Percentiles rank a stretch among this genome's conserved stretches.
These are phyloP conservation scores for Alcedo atthis DNA, from an alignment of 2,797 vertebrate species.

Conservation along the genomic window DNA sequence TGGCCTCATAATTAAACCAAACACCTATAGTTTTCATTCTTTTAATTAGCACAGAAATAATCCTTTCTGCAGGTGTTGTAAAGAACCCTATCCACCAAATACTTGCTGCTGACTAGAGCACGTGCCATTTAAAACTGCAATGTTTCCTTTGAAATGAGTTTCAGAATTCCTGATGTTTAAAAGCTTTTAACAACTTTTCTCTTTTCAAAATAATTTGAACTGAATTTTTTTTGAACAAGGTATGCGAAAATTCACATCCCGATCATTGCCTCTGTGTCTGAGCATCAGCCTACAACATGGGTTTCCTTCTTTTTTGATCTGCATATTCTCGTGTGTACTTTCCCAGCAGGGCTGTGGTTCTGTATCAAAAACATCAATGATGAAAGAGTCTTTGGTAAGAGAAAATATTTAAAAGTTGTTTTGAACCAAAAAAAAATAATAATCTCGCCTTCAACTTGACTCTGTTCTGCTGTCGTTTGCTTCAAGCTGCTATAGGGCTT, in stretches of 20 bases:
- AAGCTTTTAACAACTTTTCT: slow-evolving; percentile 48
- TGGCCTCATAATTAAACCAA: not conserved
- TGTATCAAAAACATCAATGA: slow-evolving; percentile 99
- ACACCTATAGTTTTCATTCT: not conserved
- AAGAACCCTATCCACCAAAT: not conserved
- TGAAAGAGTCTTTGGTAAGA: slow-evolving; percentile 93
- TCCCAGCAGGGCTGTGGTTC: slow-evolving; percentile 99
- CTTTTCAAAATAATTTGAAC: slow-evolving; percentile 75
- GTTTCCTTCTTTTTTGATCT: slow-evolving; percentile 99
- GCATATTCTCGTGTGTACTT: slow-evolving; percentile 98
- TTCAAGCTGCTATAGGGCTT: not conserved
- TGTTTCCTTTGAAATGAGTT: slow-evolving; percentile 35
- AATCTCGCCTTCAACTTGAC: not conserved
- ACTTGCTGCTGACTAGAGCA: not conserved
- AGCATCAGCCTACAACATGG: slow-evolving; percentile 99
- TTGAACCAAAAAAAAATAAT: not conserved
- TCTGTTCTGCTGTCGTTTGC: not conserved
- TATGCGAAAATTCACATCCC: slow-evolving; percentile 99
- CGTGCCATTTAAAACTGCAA: slow-evolving; percentile 2
- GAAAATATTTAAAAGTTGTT: slow-evolving; percentile 45
- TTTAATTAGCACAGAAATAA: not conserved
- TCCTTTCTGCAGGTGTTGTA: not conserved
- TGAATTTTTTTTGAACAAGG: slow-evolving; percentile 83
- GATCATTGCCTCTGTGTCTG: slow-evolving; percentile 98
- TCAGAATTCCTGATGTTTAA: slow-evolving; percentile 56